phyloP scores from a whole-genome alignment of 2,797 vertebrate species.

The Paramormyrops hopkinsi region DNA sequence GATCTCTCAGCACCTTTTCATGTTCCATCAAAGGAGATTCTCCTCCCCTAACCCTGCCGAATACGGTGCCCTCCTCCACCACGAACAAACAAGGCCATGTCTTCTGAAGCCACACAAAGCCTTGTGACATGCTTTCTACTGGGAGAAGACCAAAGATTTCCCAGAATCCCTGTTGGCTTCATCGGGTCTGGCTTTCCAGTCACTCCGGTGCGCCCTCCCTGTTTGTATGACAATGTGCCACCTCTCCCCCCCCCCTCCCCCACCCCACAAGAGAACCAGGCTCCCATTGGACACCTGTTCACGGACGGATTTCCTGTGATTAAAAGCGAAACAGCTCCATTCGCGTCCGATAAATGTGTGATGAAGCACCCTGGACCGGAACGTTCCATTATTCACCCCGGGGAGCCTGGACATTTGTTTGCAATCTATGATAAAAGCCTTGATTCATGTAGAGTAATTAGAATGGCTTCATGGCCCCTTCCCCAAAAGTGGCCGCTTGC shows the following conservation, averaged over 20 bases:
- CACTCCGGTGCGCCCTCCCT: not conserved
- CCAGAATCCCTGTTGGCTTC: not conserved
- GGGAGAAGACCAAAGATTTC: not conserved
- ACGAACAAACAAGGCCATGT: not conserved
- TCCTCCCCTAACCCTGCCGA: not conserved
- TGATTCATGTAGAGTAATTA: not conserved
- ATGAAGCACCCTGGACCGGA: not conserved
- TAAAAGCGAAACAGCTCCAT: not conserved
- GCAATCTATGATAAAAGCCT: constrained; percentile 7
- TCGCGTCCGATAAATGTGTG: not conserved
- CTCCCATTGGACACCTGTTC: not conserved
- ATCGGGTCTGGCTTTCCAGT: not conserved
- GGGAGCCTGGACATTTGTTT: not conserved
- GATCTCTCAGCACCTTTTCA: constrained; percentile 20
- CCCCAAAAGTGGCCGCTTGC: not conserved
- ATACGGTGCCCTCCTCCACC: not conserved
- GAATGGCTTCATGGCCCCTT: not conserved
- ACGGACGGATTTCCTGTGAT: not conserved
- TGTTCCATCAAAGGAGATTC: constrained; percentile 19
- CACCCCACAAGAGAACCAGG: not conserved
- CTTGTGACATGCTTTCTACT: not conserved
- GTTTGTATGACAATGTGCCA: not conserved
- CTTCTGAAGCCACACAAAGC: not conserved
- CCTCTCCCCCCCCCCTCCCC: no score
- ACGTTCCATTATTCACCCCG: not conserved